Conservation (phyloP, 2,797 vertebrate genomes). For the Anolis apletophallus region DNA sequence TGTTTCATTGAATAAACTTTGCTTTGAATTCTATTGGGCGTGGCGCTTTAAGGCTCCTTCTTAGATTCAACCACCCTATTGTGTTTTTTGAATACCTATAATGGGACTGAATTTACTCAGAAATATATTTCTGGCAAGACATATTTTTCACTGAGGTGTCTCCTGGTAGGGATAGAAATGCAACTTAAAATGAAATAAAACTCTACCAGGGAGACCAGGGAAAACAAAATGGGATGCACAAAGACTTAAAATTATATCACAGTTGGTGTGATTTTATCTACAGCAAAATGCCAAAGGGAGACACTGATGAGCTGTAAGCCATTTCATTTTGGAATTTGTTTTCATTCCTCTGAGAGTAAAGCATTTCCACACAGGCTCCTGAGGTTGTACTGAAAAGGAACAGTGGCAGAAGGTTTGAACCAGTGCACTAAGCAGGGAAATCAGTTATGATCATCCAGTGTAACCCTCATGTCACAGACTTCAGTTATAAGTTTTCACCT, state of each 20-base stretch:
- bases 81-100: background rate
- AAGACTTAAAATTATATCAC: background rate
- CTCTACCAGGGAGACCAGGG: background rate
- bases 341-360: background rate
- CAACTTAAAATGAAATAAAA: background rate
- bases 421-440: conserved; percentile 14
- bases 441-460: accelerated
- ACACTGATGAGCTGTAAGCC: accelerated
- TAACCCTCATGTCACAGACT: background rate
- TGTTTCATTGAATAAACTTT: no score
- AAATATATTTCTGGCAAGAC: conserved; percentile 8
- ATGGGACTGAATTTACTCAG: conserved; percentile 22
- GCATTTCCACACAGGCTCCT: background rate
- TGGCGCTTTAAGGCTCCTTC: no score
- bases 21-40: no score
- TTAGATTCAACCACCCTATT: background rate
- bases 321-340: conserved; percentile 26
- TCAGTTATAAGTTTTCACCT: background rate
- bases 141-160: background rate
- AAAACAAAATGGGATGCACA: background rate
- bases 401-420: background rate
- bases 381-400: conserved; percentile 3
- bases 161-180: background rate
- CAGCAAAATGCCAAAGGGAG: background rate
- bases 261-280: background rate